Evolutionary conservation across 2,113 vertebrate species (phyloP).

Genomic region (Carassius gibelio): DNA sequence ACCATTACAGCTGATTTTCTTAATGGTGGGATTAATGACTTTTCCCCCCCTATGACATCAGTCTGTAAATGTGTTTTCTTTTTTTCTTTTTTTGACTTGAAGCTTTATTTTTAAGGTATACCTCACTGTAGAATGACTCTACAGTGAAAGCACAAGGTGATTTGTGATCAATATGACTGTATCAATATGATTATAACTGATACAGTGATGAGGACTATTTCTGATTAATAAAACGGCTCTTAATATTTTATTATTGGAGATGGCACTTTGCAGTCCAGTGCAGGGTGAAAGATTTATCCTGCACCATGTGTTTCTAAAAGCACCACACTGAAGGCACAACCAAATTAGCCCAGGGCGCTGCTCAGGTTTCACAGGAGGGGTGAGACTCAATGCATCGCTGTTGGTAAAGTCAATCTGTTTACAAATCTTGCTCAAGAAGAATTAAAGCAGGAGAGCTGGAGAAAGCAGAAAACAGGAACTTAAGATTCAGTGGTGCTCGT

Average conservation of each 20-base stretch:
- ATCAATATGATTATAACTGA: too few species aligned
- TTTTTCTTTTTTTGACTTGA: too few species aligned
- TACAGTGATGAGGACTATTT: too few species aligned
- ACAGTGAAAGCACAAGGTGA: too few species aligned
- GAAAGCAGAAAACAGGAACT: neutral
- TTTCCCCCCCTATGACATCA: too few species aligned
- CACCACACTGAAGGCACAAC: slow-evolving; percentile 44
- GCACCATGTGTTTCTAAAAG: slow-evolving; percentile 61
- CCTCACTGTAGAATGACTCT: too few species aligned
- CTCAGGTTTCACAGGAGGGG: slow-evolving; percentile 49
- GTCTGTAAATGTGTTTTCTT: too few species aligned
- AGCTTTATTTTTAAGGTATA: too few species aligned
- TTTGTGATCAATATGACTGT: too few species aligned
- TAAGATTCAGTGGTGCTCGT: neutral
- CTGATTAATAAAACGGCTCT: too few species aligned
- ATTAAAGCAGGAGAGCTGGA: neutral
- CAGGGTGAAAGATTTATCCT: slow-evolving; percentile 53
- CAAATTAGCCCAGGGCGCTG: slow-evolving; percentile 50
- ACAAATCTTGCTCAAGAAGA: neutral
- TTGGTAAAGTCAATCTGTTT: neutral
- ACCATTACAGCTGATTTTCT: too few species aligned
- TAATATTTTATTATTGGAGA: neutral
- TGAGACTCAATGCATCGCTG: neutral
- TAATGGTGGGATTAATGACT: too few species aligned
- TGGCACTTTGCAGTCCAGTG: neutral